Conservation (phyloP, 2,113 vertebrate genomes). For the Trematocara zebra region DNA sequence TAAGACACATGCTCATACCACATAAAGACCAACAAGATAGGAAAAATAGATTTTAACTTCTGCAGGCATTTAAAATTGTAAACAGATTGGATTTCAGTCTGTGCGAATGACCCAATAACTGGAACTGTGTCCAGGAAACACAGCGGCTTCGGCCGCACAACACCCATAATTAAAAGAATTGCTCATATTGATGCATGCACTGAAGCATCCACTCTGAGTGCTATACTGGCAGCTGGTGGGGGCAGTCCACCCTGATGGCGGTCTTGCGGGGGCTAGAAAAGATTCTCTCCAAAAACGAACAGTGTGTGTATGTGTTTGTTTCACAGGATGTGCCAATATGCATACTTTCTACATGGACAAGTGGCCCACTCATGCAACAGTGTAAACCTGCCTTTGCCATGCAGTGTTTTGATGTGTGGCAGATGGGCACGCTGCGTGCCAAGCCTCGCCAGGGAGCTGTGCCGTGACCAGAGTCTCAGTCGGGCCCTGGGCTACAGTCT, state of each 20-base stretch:
- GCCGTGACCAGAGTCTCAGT: slow-evolving; percentile 21
- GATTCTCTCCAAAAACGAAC: slow-evolving; percentile 26
- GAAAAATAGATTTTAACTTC: slow-evolving; percentile 41
- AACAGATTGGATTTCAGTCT: slow-evolving; percentile 59
- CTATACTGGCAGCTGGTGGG: slow-evolving; percentile 52
- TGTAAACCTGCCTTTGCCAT: slow-evolving; percentile 4
- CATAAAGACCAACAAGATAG: not conserved
- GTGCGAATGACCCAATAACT: slow-evolving; percentile 66
- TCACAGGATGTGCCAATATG: not conserved
- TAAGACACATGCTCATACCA: slow-evolving; percentile 10
- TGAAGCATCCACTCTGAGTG: slow-evolving; percentile 63
- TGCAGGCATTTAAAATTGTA: slow-evolving; percentile 53
- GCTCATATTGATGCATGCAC: slow-evolving; percentile 68
- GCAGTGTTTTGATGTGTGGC: slow-evolving; percentile 26
- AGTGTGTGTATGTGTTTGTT: not conserved
- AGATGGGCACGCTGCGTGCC: slow-evolving; percentile 40
- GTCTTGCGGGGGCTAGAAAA: slow-evolving; percentile 30
- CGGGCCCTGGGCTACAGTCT: slow-evolving; percentile 17
- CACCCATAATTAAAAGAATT: slow-evolving; percentile 74
- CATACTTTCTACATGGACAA: slow-evolving; percentile 9
- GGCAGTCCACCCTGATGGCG: slow-evolving; percentile 32
- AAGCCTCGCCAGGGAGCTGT: slow-evolving; percentile 13
- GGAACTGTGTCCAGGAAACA: slow-evolving; percentile 64
- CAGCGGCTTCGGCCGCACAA: slow-evolving; percentile 59
- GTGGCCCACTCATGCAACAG: not conserved